Conservation (phyloP, 1,140 invertebrate genomes). For the Drosophila kurseongensis region DNA sequence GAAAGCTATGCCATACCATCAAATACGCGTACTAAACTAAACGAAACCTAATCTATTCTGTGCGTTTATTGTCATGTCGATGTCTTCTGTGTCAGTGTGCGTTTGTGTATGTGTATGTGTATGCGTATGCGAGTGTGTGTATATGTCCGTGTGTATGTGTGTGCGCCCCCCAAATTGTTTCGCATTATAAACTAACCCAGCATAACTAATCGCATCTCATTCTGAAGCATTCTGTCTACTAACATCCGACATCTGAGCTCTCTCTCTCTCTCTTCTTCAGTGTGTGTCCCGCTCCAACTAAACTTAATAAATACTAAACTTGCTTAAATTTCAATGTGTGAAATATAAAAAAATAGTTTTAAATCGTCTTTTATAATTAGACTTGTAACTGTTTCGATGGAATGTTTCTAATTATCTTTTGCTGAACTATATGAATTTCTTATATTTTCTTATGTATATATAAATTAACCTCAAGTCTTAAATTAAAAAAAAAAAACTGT, state of each 20-base stretch:
- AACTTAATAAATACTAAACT: constrained; percentile 4
- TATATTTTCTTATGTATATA: background rate
- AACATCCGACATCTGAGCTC: constrained; percentile 13
- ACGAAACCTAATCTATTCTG: constrained; percentile 48
- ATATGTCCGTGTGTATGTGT: constrained; percentile 28
- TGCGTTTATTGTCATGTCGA: constrained; percentile 68
- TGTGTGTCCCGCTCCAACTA: constrained; percentile 20
- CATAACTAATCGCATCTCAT: constrained; percentile 31
- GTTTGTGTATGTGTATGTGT: constrained; percentile 46
- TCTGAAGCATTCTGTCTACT: constrained; percentile 30
- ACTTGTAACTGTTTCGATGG: background rate
- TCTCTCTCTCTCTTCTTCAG: background rate
- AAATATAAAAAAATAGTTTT: background rate
- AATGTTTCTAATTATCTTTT: constrained; percentile 12
- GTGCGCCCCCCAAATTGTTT: constrained; percentile 18
- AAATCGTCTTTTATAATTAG: background rate
- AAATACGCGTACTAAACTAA: constrained; percentile 49
- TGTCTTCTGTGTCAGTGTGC: constrained; percentile 59
- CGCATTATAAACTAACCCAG: constrained; percentile 21
- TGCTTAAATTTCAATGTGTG: constrained; percentile 3
- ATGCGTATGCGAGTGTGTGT: constrained; percentile 32
- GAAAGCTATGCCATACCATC: constrained; percentile 77
- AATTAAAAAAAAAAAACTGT: background rate
- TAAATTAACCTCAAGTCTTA: background rate
- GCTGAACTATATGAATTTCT: constrained; percentile 13